Evolutionary conservation across 2,113 vertebrate genomes (phyloP).

Genomic region (Gymnorhina tibicen): DNA sequence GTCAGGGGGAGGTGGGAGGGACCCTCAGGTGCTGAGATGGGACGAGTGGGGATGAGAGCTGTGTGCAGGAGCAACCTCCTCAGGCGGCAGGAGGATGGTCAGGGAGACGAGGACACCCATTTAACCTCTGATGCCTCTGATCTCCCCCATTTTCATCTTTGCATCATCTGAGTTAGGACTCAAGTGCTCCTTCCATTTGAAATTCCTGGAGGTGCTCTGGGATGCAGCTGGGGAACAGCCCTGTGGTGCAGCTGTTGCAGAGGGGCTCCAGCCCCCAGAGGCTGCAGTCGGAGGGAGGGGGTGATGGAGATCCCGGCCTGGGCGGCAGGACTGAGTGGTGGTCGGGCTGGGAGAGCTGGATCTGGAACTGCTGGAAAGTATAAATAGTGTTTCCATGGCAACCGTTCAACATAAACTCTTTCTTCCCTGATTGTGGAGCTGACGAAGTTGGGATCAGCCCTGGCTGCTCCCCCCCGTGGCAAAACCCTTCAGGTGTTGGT

Average conservation of each 20-base stretch:
- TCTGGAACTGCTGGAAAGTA: background rate
- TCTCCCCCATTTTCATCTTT: too few species aligned
- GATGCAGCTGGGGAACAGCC: background rate
- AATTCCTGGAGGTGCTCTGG: background rate
- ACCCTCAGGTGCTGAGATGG: background rate
- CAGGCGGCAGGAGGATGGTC: background rate
- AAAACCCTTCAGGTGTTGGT: background rate
- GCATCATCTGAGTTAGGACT: background rate
- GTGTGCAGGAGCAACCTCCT: background rate
- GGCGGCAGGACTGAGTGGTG: rapidly evolving
- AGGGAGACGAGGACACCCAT: background rate
- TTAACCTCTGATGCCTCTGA: background rate
- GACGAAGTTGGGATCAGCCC: background rate
- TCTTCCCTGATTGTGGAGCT: background rate
- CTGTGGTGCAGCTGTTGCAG: rapidly evolving
- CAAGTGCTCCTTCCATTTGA: background rate
- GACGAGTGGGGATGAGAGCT: background rate
- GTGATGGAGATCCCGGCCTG: background rate
- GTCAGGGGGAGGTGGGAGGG: background rate
- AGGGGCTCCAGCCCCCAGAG: rapidly evolving
- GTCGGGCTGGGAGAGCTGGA: background rate
- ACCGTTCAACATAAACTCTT: background rate
- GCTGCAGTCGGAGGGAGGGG: rapidly evolving
- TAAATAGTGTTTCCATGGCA: slow-evolving; percentile 6
- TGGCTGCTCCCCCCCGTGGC: slow-evolving; percentile 46